Evolutionary conservation across 2,888 invertebrate genomes (phyloP), one percentile per base, ranked within the genome.

Genomic region (Coenonympha arcania): DNA sequence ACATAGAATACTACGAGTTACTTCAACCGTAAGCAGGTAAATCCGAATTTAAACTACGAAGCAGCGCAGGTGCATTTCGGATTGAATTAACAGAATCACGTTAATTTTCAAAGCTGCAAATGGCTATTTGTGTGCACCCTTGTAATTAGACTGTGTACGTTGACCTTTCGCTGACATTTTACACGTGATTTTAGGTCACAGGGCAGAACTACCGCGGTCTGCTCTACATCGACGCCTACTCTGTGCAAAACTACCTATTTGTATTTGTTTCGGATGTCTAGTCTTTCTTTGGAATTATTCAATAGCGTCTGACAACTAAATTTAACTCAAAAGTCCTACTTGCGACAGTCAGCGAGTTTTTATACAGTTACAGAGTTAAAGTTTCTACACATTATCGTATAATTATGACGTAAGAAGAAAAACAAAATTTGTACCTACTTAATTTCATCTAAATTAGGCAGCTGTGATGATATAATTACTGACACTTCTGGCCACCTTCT

Each of bases 81-180:
- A 11, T 11, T 22, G 15, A 39, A 15, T 24, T 24, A 39, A 39
- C 24, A 15, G 15, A 13, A 39, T 24, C 13, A 9, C 39, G 9
- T 15, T 39, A 24, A 39, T 39, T 39, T 39, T 39, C 22, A 22
- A 22, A 19, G 33, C 44, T 34, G 16, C 18, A 45, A 36, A 45
- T 36, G 36, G 36, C 13, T 28, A 19, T 6, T n/a, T 18, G 36
- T 28, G 18, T 8, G 13, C 9, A 22, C 24, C 20, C 22, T 13
- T 39, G 45, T 22, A 39, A 50, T 53, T 54, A 54, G 41, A 31
- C 51, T 37, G 51, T 48, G 51, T 41, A 18, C 26, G 24, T 30
- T 40, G 49, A 69, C 68, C 65, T 65, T 62, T 61, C 50, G 60
- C 61, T 70, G 74, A 71, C 73, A 73, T 74, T 74, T 69, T 55